phyloP scores from a whole-genome alignment of 2,888 invertebrate genomes.

The Drosophila colorata region DNA sequence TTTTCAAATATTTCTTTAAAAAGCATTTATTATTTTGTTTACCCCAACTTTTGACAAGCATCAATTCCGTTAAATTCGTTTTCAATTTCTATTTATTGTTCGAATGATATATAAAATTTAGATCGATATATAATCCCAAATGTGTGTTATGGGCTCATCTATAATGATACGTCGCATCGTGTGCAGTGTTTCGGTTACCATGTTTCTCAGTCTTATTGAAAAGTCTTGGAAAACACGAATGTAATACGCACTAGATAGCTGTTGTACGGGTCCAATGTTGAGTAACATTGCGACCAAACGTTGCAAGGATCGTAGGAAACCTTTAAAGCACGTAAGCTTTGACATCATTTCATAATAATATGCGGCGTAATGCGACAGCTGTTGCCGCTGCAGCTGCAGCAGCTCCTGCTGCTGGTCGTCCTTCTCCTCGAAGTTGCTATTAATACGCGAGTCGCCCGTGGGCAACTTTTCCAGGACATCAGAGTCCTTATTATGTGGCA shows the following conservation, averaged over 20 bases:
- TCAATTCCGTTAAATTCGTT: no score
- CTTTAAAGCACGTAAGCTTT: neutral
- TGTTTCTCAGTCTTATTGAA: no score
- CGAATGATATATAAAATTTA: no score
- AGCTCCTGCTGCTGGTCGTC: no score
- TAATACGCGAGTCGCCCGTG: neutral
- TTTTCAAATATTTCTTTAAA: no score
- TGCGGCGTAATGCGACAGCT: no score
- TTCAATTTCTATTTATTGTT: no score
- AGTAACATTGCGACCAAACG: neutral
- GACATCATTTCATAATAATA: neutral
- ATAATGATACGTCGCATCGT: neutral
- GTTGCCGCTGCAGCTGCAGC: neutral
- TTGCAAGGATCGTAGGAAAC: neutral
- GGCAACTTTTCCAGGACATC: neutral
- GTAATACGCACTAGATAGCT: neutral
- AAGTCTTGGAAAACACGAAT: neutral
- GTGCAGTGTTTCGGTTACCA: neutral
- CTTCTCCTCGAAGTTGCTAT: neutral
- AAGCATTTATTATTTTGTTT: no score
- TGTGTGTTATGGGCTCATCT: no score
- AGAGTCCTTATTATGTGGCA: constrained; percentile 11
- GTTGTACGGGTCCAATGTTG: neutral
- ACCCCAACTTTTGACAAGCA: no score
- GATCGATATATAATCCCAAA: neutral